Evolutionary conservation across 2,888 invertebrate species (phyloP).

Genomic region (Hypsopygia costalis): DNA sequence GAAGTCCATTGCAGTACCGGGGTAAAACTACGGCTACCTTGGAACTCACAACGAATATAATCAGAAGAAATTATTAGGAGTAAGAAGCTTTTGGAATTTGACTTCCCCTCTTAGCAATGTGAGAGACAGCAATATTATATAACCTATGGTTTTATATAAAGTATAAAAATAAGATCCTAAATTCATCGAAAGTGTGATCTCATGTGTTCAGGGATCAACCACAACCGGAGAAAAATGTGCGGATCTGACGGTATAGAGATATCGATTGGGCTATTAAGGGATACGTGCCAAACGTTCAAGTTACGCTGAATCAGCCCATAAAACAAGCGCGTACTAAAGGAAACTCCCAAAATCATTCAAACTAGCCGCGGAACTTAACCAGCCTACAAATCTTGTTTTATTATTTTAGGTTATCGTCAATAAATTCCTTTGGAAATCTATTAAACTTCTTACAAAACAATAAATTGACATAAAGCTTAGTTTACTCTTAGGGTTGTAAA

Average conservation of each 20-base stretch:
- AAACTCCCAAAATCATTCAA: slow-evolving; percentile 42
- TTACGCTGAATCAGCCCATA: slow-evolving; percentile 52
- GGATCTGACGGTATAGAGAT: slow-evolving; percentile 31
- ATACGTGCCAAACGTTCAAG: slow-evolving; percentile 58
- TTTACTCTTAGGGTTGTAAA: too few relatives aligned
- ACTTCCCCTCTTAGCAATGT: too few relatives aligned
- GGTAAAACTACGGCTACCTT: too few relatives aligned
- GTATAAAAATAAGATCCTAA: too few relatives aligned
- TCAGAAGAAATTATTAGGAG: too few relatives aligned
- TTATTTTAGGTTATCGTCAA: neutral
- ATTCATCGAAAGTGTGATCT: too few relatives aligned
- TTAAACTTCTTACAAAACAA: neutral
- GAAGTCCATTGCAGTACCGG: too few relatives aligned
- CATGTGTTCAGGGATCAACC: neutral
- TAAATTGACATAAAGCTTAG: too few relatives aligned
- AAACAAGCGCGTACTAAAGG: slow-evolving; percentile 35
- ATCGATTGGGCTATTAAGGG: slow-evolving; percentile 47
- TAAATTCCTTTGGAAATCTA: neutral
- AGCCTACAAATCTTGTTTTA: slow-evolving; percentile 7
- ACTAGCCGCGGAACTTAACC: slow-evolving; percentile 18
- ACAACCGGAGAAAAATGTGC: slow-evolving; percentile 12
- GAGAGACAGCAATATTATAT: too few relatives aligned
- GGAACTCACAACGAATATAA: too few relatives aligned
- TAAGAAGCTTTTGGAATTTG: too few relatives aligned
- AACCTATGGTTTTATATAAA: too few relatives aligned